Base-by-base conservation (phyloP, 2,888 invertebrate genomes). In the Steinernema carpocapsae region DNA sequence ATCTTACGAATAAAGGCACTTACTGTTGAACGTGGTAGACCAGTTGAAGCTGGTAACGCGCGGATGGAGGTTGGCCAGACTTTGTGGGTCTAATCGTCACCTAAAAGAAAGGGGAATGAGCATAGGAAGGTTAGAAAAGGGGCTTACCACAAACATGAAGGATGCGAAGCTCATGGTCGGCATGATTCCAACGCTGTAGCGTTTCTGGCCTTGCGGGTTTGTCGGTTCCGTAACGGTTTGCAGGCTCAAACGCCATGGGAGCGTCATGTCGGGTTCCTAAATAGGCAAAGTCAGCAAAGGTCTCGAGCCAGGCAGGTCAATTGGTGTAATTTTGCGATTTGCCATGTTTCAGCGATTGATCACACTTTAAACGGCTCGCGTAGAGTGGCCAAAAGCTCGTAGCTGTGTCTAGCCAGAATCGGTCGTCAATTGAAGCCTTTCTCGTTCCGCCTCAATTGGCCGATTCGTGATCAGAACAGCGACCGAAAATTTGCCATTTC, bases 81-180 rank as follows among this genome's bases (percentile, higher is more conserved):
- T 37, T 64, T 32, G 64, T 64, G 3, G 64, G 64, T 22, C 64
- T 29, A 32, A 64, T 26, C 17, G 32, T 32, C 2, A 64, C n/a
- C 64, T 64, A 32, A 37, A 32, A 17, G 14, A 29, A 7, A 4
- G 10, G 10, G 37, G 10, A 37, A 6, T 37, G 3, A 37, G 10
- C 4, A 37, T 37, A 3, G 10, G 37, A 37, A 37, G 10, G 37
- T 37, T 3, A 37, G 4, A 7, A 48, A 19, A 7, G 19, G 2
- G 17, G 17, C 64, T 37, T 64, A 64, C 64, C 17, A 64, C 29
- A 26, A 64, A 64, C 7, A 64, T 6, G 64, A 64, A 64, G 14
- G 7, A 7, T 14, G 64, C 7, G 64, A 7, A 17, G 37, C 32
- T 29, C 32, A 6, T 14, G 32, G 10, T 64, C 4, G 64, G 64